phyloP scores from a whole-genome alignment of 2,113 vertebrate species.

The Xenotilapia longispinis region DNA sequence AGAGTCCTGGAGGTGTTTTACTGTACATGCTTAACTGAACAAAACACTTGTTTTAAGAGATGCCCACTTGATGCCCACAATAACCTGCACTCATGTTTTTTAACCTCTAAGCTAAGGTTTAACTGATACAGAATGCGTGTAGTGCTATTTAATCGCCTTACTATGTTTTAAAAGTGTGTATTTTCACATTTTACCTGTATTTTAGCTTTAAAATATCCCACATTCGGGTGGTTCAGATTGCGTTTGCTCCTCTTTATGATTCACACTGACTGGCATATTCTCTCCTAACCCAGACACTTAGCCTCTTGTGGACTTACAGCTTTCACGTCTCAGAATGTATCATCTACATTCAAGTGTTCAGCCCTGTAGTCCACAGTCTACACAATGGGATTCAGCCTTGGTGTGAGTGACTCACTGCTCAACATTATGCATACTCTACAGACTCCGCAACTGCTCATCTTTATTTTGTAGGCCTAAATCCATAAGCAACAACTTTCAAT shows the following conservation, averaged over 20 bases:
- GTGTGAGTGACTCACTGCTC: conserved; percentile 27
- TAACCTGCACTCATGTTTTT: not conserved
- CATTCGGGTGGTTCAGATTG: not conserved
- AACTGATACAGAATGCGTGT: not conserved
- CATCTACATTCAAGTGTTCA: conserved; percentile 6
- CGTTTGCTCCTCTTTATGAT: conserved; percentile 14
- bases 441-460: not conserved
- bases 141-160: not conserved
- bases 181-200: not conserved
- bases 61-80: not conserved
- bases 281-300: conserved; percentile 18
- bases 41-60: not conserved
- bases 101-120: not conserved
- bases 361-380: conserved; percentile 15
- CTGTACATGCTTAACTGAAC: not conserved
- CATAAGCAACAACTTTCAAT: not conserved
- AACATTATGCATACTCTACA: not conserved
- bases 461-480: not conserved
- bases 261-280: conserved; percentile 8
- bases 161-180: not conserved
- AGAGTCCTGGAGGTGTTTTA: conserved; percentile 6
- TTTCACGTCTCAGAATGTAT: conserved; percentile 18
- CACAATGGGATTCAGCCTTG: conserved; percentile 29
- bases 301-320: conserved; percentile 9
- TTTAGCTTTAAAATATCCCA: not conserved